Conservation (phyloP, 2,113 vertebrate genomes). For the Sturnira hondurensis region DNA sequence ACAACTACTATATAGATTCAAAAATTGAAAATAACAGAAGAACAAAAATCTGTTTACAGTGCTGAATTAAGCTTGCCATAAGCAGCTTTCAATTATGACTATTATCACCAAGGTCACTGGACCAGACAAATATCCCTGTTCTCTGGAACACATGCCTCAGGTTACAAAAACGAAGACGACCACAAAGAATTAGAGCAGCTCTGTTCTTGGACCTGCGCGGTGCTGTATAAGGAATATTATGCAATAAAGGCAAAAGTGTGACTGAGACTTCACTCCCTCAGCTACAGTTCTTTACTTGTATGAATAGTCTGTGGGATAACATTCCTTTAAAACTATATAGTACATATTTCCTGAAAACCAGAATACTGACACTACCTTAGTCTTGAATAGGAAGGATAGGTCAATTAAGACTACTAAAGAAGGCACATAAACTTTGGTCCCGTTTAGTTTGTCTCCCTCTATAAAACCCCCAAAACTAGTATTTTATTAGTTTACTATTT, state of each 20-base stretch:
- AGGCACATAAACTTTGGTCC: constrained; percentile 93
- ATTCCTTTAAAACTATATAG: constrained; percentile 68
- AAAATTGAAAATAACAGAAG: constrained; percentile 42
- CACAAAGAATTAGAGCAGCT: constrained; percentile 21
- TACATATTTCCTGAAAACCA: constrained; percentile 51
- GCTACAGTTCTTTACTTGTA: constrained; percentile 57
- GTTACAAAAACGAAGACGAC: constrained; percentile 37
- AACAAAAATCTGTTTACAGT: constrained; percentile 46
- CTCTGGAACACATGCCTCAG: constrained; percentile 52
- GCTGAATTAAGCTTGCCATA: constrained; percentile 35
- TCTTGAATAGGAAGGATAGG: constrained; percentile 73
- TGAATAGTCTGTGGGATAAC: constrained; percentile 49
- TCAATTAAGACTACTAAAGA: constrained; percentile 78
- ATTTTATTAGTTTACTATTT: constrained; percentile 61
- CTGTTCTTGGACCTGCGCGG: constrained; percentile 53
- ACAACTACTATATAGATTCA: constrained; percentile 65
- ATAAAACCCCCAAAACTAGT: constrained; percentile 73
- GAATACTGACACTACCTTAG: constrained; percentile 69
- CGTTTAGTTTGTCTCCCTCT: constrained; percentile 77
- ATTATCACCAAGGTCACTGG: constrained; percentile 50
- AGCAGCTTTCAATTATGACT: constrained; percentile 48
- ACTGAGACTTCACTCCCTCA: constrained; percentile 63
- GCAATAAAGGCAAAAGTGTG: constrained; percentile 58
- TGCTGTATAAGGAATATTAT: constrained; percentile 32
- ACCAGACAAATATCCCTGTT: constrained; percentile 32